Percentiles rank a stretch among this genome's conserved stretches.
These are phyloP conservation scores for Maconellicoccus hirsutus DNA, from an alignment of 1,140 invertebrate species.

Conservation along the genomic window DNA sequence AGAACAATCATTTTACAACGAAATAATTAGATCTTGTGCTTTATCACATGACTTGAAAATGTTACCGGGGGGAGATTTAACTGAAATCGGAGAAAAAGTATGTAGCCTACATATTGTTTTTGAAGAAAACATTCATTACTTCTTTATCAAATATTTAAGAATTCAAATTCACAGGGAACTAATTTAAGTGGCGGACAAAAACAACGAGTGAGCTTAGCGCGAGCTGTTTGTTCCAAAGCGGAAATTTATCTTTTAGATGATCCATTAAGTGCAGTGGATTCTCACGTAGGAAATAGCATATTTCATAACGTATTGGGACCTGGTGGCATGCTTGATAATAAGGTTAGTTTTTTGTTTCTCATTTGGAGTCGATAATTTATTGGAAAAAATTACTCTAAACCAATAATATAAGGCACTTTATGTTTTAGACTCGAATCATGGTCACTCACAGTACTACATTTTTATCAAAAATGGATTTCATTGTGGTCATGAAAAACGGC, in stretches of 20 bases:
- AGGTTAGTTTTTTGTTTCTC: constrained; percentile 33
- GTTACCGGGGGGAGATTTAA: constrained; percentile 40
- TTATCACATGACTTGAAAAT: constrained; percentile 39
- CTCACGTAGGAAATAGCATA: constrained; percentile 78
- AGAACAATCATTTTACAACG: constrained; percentile 39
- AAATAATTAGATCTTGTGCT: constrained; percentile 41
- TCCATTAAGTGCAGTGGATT: neutral
- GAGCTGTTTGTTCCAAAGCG: constrained; percentile 75
- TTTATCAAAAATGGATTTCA: constrained; percentile 73
- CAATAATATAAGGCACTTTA: neutral
- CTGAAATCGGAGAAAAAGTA: constrained; percentile 43
- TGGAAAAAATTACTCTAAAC: neutral
- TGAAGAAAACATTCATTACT: constrained; percentile 20
- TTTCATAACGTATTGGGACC: constrained; percentile 81
- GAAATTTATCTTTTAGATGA: constrained; percentile 49
- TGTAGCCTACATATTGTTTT: neutral
- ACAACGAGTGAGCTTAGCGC: constrained; percentile 84
- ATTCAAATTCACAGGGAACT: constrained; percentile 50
- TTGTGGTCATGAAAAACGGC: constrained; percentile 74
- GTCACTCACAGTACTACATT: constrained; percentile 86
- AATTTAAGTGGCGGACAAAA: constrained; percentile 97
- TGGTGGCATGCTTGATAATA: constrained; percentile 60
- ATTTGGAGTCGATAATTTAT: too few relatives aligned
- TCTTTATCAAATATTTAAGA: neutral
- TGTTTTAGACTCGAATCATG: constrained; percentile 53